These are phyloP conservation scores for Sinocyclocheilus grahami DNA, from an alignment of 2,113 vertebrate genomes.

Conservation along the genomic window DNA sequence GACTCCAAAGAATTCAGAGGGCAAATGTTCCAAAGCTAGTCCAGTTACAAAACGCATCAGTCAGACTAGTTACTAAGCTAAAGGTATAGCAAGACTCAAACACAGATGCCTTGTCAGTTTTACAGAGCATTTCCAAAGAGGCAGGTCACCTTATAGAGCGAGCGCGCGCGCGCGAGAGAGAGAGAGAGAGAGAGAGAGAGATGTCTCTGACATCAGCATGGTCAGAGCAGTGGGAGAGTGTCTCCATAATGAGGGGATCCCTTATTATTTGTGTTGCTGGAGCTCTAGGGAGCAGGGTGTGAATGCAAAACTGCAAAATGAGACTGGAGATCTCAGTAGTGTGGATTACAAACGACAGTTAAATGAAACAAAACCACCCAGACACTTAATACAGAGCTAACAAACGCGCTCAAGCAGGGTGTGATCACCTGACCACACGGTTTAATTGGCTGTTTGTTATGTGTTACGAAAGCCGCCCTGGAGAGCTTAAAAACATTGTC, in stretches of 20 bases:
- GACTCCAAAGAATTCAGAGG: not conserved
- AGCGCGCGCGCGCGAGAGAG: conserved; percentile 31
- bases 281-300: not conserved
- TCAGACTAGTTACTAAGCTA: conserved; percentile 9
- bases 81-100: not conserved
- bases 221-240: not conserved
- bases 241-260: conserved; percentile 2
- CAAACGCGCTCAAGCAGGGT: not conserved
- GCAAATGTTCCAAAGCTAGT: not conserved
- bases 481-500: not conserved
- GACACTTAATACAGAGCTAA: not conserved
- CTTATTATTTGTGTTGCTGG: conserved; percentile 16
- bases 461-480: not conserved
- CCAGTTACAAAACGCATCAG: not conserved
- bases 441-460: conserved; percentile 2
- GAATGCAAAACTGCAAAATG: not conserved
- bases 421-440: not conserved
- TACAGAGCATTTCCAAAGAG: conserved; percentile 48
- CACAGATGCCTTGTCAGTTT: conserved; percentile 9
- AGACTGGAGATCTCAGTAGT: not conserved
- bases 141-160: conserved; percentile 70
- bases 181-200: conserved; percentile 33
- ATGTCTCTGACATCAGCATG: conserved; percentile 62
- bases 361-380: not conserved
- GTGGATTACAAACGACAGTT: not conserved